Evolutionary conservation across 2,797 vertebrate genomes (phyloP).

Genomic region (Cynopterus sphinx): DNA sequence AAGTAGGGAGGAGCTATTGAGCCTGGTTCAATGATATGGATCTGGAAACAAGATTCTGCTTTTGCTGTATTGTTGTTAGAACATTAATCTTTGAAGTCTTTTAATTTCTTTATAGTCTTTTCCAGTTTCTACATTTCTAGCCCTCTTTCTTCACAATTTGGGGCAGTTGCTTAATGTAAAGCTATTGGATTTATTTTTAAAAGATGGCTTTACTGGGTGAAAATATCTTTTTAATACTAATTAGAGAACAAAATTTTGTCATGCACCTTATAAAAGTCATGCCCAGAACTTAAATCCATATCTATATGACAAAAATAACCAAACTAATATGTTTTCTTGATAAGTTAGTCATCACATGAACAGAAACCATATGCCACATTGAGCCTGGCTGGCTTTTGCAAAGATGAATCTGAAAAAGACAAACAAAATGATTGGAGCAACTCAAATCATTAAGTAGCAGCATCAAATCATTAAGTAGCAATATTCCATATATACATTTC

Average conservation of each 20-base stretch:
- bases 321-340: not conserved
- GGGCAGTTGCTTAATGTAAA: not conserved
- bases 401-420: slow-evolving; percentile 5
- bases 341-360: not conserved
- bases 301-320: not conserved
- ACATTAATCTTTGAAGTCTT: not conserved
- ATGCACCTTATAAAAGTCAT: not conserved
- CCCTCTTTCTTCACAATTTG: not conserved
- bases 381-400: not conserved
- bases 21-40: not conserved
- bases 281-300: not conserved
- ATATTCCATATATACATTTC: not conserved
- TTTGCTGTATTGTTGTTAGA: not conserved
- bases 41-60: not conserved
- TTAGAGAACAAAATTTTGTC: not conserved
- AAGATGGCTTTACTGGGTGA: not conserved
- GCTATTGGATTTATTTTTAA: slow-evolving; percentile 23
- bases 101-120: not conserved
- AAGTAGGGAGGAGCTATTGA: not conserved
- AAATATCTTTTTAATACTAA: not conserved
- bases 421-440: slow-evolving; percentile 10
- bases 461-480: not conserved
- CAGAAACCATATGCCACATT: not conserved
- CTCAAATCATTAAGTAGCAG: not conserved
- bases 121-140: not conserved